These are phyloP conservation scores for Diaperis boleti DNA, from an alignment of 2,888 invertebrate genomes.

Conservation along the genomic window DNA sequence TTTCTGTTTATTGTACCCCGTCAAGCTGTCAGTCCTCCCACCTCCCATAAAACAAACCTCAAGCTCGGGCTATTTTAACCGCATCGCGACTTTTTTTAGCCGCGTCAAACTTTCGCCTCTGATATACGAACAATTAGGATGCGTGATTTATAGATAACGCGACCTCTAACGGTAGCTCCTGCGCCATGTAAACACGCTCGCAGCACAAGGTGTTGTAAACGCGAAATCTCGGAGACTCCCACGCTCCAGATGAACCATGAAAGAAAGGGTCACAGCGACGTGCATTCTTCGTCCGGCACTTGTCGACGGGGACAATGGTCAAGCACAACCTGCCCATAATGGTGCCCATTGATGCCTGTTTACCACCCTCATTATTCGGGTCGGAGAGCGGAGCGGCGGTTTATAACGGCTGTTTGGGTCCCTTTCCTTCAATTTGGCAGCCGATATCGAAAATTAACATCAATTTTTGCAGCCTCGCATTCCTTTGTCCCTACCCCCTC, in stretches of 20 bases:
- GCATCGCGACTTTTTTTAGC: not conserved
- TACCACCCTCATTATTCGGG: too few species aligned
- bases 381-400: not conserved
- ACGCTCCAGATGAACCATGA: conserved; percentile 68
- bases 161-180: conserved; percentile 51
- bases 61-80: not conserved
- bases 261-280: conserved; percentile 51
- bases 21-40: not conserved
- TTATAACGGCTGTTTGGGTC: conserved; percentile 37
- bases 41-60: not conserved
- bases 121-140: conserved; percentile 46
- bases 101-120: conserved; percentile 22
- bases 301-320: conserved; percentile 55
- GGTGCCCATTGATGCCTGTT: conserved; percentile 19
- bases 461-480: conserved; percentile 57
- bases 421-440: conserved; percentile 40
- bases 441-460: conserved; percentile 59
- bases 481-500: conserved; percentile 52
- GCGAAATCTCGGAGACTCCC: conserved; percentile 64
- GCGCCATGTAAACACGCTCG: conserved; percentile 42
- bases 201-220: conserved; percentile 62
- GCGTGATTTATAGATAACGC: conserved; percentile 43
- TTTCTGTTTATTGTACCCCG: not conserved
- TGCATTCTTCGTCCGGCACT: conserved; percentile 50
- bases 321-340: conserved; percentile 50